These are phyloP conservation scores for Coelogynopora nodosa DNA, from an alignment of 2,888 invertebrate genomes.

Conservation along the genomic window DNA sequence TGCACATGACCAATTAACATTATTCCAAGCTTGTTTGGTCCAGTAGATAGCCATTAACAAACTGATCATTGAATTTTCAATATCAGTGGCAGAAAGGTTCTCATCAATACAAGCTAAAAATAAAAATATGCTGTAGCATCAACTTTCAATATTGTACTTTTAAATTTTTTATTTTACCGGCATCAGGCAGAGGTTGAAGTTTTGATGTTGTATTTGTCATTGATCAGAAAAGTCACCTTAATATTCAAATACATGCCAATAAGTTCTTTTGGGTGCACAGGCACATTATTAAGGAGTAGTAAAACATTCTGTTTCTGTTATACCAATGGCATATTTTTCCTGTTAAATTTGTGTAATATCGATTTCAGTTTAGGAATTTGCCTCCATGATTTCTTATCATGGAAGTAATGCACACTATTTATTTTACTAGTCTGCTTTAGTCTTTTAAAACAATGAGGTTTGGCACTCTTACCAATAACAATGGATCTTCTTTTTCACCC, in stretches of 20 bases:
- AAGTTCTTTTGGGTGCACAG: background rate
- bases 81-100: background rate
- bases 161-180: too few species aligned
- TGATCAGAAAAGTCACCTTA: background rate
- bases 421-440: background rate
- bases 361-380: background rate
- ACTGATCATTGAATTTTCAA: background rate
- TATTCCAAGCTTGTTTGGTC: background rate
- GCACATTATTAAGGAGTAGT: background rate
- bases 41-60: background rate
- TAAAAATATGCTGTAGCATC: too few species aligned
- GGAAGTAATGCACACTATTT: background rate
- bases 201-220: background rate
- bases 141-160: too few species aligned
- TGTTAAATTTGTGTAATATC: background rate
- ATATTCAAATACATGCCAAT: slow-evolving; percentile 6
- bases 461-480: slow-evolving; percentile 8
- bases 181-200: slow-evolving; percentile 21
- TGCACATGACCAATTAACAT: background rate
- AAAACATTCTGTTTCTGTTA: slow-evolving; percentile 7
- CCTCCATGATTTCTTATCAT: slow-evolving; percentile 22
- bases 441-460: background rate
- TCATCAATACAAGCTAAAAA: slow-evolving; percentile 2
- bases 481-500: slow-evolving; percentile 23
- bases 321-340: slow-evolving; percentile 14